A percentile compares a stretch with the other conserved stretches of the same genome.
These are phyloP conservation scores for Halcyon smyrnensis DNA, from an alignment of 2,797 vertebrate species.

Conservation along the genomic window DNA sequence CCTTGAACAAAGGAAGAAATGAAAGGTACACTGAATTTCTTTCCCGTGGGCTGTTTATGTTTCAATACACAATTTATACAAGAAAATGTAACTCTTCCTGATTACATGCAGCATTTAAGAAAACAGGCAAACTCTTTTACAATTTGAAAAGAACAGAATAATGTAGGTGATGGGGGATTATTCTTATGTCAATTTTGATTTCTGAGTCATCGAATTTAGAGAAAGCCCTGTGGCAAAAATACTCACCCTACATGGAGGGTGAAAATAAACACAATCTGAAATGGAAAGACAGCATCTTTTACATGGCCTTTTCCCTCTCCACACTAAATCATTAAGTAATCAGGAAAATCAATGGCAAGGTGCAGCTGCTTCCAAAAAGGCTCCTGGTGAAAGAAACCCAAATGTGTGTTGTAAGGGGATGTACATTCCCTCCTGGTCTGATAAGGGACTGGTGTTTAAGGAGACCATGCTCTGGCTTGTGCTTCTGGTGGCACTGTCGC, in stretches of 20 bases:
- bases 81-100: not conserved
- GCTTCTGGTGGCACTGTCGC: not conserved
- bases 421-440: not conserved
- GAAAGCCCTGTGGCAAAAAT: not conserved
- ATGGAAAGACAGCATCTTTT: not conserved
- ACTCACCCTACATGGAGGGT: not conserved
- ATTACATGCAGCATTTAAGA: not conserved
- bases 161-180: not conserved
- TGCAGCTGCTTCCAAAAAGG: not conserved
- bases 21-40: not conserved
- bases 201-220: not conserved
- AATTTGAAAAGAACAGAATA: not conserved
- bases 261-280: not conserved
- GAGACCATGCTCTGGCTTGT: not conserved
- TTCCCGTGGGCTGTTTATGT: not conserved
- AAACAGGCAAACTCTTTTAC: not conserved
- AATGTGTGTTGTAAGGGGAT: not conserved
- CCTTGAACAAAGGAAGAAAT: conserved; percentile 1
- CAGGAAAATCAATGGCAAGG: not conserved
- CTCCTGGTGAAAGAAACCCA: not conserved
- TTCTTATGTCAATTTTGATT: not conserved
- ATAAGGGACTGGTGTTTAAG: not conserved
- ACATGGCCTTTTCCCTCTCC: not conserved
- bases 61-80: not conserved
- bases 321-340: not conserved